phyloP scores from a whole-genome alignment of 2,113 vertebrate species.

The Microcebus jonahi region DNA sequence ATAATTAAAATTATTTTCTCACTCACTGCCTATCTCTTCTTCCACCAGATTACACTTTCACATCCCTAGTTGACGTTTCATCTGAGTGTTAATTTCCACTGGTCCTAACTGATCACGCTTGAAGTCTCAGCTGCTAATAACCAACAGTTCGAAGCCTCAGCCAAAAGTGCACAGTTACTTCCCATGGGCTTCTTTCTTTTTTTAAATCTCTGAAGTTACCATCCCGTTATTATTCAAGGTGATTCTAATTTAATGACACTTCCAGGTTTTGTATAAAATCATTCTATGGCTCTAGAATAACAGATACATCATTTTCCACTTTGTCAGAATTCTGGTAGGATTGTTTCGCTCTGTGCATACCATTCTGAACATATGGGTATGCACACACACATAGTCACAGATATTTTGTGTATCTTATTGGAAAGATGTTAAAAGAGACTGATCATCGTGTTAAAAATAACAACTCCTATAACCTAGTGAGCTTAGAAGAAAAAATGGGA shows the following conservation, averaged over 20 bases:
- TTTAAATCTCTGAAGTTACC: background rate
- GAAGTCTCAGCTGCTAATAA: background rate
- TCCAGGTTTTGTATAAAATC: background rate
- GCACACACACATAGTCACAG: background rate
- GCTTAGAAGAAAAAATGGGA: background rate
- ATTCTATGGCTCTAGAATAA: background rate
- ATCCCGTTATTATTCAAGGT: background rate
- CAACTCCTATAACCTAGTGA: background rate
- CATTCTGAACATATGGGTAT: background rate
- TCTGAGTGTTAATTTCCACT: background rate
- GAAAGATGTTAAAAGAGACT: background rate
- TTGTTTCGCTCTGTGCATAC: background rate
- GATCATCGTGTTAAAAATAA: background rate
- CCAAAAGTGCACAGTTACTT: background rate
- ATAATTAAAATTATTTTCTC: constrained; percentile 48
- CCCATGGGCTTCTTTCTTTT: background rate
- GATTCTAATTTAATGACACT: background rate
- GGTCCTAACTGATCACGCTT: background rate
- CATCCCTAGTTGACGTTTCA: background rate
- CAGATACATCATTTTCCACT: background rate
- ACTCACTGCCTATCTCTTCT: background rate
- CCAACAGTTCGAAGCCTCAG: background rate
- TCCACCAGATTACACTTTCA: background rate
- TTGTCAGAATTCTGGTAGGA: background rate
- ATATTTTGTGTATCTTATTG: background rate